Percentiles rank a stretch among this genome's conserved stretches.
phyloP scores from a whole-genome alignment of 2,888 invertebrate species.

The Erebia palarica region DNA sequence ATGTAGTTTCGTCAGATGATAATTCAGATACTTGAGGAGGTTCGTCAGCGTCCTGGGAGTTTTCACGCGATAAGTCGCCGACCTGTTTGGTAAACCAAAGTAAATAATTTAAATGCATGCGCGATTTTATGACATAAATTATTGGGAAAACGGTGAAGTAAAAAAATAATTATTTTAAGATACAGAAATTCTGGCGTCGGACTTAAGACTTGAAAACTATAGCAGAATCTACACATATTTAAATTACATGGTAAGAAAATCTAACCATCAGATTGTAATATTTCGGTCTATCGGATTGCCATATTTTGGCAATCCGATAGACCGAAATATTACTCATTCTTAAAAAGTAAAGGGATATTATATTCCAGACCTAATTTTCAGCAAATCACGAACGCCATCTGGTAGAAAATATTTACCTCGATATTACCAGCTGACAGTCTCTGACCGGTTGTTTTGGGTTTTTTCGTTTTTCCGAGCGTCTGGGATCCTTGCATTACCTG shows the following conservation, averaged over 20 bases:
- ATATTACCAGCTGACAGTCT: constrained; percentile 92
- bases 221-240: too few species aligned
- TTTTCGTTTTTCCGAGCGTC: constrained; percentile 91
- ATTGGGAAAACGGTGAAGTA: too few species aligned
- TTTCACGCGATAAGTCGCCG: constrained; percentile 88
- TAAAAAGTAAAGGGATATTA: background rate
- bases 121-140: too few species aligned
- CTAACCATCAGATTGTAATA: too few species aligned
- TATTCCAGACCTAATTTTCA: background rate
- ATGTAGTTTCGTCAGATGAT: constrained; percentile 70
- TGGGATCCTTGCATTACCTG: constrained; percentile 89
- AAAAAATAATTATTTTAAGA: too few species aligned
- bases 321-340: too few species aligned
- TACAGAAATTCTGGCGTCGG: too few species aligned
- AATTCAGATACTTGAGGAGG: constrained; percentile 57
- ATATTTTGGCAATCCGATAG: too few species aligned
- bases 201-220: too few species aligned
- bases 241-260: too few species aligned
- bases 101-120: background rate
- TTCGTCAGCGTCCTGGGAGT: constrained; percentile 86
- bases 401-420: constrained; percentile 72
- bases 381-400: background rate
- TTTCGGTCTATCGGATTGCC: too few species aligned
- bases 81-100: constrained; percentile 51
- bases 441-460: constrained; percentile 89